Conservation (phyloP, 2,888 invertebrate species). For the Zygogramma bicolorata region DNA sequence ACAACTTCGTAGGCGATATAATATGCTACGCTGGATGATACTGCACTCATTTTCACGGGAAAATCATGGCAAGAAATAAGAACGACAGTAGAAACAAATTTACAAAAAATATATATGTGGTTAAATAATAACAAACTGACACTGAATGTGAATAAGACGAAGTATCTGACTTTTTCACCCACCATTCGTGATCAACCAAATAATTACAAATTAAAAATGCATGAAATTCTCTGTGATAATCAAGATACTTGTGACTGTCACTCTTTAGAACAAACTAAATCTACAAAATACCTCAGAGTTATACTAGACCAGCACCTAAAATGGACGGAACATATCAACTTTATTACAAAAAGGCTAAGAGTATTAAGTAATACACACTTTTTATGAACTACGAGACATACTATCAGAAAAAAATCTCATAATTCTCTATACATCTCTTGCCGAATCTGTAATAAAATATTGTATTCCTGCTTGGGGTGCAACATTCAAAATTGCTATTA, state of each 20-base stretch:
- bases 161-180: not conserved
- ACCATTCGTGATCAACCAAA: slow-evolving; percentile 1
- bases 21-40: too few relatives aligned
- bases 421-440: not conserved
- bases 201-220: not conserved
- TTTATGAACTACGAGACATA: not conserved
- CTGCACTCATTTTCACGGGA: too few relatives aligned
- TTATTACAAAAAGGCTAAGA: not conserved
- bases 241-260: not conserved
- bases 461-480: slow-evolving; percentile 2
- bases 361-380: not conserved
- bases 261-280: not conserved
- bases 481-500: not conserved
- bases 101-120: too few relatives aligned
- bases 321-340: too few relatives aligned
- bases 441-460: not conserved
- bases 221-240: not conserved
- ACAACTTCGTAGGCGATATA: too few relatives aligned
- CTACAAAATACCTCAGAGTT: not conserved
- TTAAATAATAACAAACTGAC: not conserved
- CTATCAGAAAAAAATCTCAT: not conserved
- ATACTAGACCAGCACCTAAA: too few relatives aligned
- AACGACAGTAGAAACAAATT: too few relatives aligned
- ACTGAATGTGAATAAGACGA: not conserved
- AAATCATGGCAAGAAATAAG: too few relatives aligned